phyloP scores from a whole-genome alignment of 2,888 invertebrate species.

The Hydropsyche betteni region DNA sequence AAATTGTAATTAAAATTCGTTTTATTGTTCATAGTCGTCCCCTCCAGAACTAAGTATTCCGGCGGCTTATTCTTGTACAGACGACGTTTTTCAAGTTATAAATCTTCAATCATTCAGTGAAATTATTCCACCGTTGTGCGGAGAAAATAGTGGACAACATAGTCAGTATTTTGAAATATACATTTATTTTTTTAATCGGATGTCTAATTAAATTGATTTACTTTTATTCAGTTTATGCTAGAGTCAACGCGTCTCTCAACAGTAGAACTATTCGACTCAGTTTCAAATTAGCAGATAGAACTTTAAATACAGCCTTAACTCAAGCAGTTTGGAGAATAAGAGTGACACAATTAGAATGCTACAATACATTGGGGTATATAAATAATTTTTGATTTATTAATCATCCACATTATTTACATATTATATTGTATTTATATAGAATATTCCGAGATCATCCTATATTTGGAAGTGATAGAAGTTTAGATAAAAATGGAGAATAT shows the following conservation, averaged over 20 bases:
- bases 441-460: neutral
- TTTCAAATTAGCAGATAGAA: slow-evolving; percentile 63
- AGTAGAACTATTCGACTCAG: slow-evolving; percentile 61
- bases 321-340: slow-evolving; percentile 69
- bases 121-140: slow-evolving; percentile 67
- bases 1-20: neutral
- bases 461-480: slow-evolving; percentile 15
- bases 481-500: neutral
- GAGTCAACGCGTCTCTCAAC: slow-evolving; percentile 64
- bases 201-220: too few species aligned
- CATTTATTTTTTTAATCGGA: too few species aligned
- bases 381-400: slow-evolving; percentile 45
- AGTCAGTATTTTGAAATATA: slow-evolving; percentile 57
- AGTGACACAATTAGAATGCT: slow-evolving; percentile 71
- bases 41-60: slow-evolving; percentile 55
- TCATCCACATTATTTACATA: neutral
- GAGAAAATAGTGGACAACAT: slow-evolving; percentile 72
- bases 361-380: slow-evolving; percentile 62
- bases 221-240: slow-evolving; percentile 60
- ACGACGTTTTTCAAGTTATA: slow-evolving; percentile 65
- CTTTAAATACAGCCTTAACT: slow-evolving; percentile 61
- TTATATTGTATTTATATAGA: neutral
- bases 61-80: slow-evolving; percentile 63
- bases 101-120: slow-evolving; percentile 65
- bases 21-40: neutral